Conservation (phyloP, 1,140 invertebrate species). For the Lithobius niger region DNA sequence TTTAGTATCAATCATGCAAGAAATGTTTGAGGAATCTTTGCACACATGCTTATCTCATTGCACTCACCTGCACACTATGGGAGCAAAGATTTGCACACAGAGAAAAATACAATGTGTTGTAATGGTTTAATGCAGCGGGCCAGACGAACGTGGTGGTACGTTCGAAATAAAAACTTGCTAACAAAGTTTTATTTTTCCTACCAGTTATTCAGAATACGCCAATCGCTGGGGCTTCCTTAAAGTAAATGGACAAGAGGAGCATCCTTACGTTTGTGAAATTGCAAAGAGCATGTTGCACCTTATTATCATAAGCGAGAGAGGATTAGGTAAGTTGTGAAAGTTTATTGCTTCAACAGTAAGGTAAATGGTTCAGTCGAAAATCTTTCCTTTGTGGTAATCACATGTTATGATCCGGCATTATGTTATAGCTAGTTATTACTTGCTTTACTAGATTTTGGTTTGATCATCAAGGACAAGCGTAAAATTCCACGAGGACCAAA, state of each 20-base stretch:
- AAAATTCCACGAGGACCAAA: slow-evolving; percentile 72
- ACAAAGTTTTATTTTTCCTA: not conserved
- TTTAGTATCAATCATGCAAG: too few species aligned
- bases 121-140: too few species aligned
- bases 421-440: not conserved
- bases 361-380: too few species aligned
- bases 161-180: too few species aligned
- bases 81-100: too few species aligned
- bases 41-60: too few species aligned
- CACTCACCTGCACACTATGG: too few species aligned
- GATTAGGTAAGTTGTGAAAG: slow-evolving; percentile 21
- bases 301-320: slow-evolving; percentile 22
- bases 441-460: slow-evolving; percentile 53
- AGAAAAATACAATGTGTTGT: too few species aligned
- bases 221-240: slow-evolving; percentile 72
- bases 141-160: too few species aligned
- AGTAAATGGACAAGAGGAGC: slow-evolving; percentile 55
- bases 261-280: slow-evolving; percentile 81
- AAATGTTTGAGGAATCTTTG: too few species aligned
- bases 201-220: slow-evolving; percentile 23
- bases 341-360: too few species aligned
- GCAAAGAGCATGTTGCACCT: slow-evolving; percentile 29
- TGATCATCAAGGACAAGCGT: slow-evolving; percentile 54
- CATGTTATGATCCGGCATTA: not conserved
- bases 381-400: not conserved